phyloP scores from a whole-genome alignment of 2,797 vertebrate species.

The Lacerta agilis region DNA sequence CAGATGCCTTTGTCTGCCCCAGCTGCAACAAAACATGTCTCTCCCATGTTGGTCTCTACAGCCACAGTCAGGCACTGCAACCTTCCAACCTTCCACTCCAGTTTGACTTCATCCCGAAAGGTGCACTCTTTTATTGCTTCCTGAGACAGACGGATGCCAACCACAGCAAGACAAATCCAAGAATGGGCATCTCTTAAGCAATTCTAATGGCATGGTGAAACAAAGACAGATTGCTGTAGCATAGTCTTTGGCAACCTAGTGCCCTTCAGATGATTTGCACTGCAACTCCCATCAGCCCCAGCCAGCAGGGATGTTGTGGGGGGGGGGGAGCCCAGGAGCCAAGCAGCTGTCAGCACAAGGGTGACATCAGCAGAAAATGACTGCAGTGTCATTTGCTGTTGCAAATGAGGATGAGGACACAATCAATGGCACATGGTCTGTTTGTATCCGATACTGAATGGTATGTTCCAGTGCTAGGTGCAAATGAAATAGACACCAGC shows the following conservation, averaged over 20 bases:
- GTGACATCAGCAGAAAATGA: conserved; percentile 1
- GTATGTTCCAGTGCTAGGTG: conserved; percentile 19
- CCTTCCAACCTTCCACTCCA: no score
- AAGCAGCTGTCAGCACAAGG: neutral
- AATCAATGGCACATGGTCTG: neutral
- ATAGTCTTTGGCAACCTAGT: neutral
- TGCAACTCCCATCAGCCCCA: no score
- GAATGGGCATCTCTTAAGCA: neutral
- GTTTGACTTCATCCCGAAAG: no score
- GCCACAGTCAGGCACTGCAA: no score
- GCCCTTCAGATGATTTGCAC: no score
- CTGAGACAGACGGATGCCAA: no score
- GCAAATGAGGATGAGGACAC: neutral
- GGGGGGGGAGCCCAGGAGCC: neutral
- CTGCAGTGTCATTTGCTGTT: conserved; percentile 5
- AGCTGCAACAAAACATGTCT: no score
- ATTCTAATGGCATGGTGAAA: neutral
- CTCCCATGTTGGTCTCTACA: no score
- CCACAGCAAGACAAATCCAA: neutral
- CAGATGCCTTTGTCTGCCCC: no score
- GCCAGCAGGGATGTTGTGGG: no score
- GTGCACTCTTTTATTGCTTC: no score
- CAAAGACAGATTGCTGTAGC: neutral
- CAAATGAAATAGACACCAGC: conserved; percentile 30
- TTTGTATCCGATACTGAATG: conserved; percentile 32